Evolutionary conservation across 37 sponge, comb jelly and placozoan species (phyloP), one percentile per base, ranked within the genome.

Genomic region (Corticium candelabrum): DNA sequence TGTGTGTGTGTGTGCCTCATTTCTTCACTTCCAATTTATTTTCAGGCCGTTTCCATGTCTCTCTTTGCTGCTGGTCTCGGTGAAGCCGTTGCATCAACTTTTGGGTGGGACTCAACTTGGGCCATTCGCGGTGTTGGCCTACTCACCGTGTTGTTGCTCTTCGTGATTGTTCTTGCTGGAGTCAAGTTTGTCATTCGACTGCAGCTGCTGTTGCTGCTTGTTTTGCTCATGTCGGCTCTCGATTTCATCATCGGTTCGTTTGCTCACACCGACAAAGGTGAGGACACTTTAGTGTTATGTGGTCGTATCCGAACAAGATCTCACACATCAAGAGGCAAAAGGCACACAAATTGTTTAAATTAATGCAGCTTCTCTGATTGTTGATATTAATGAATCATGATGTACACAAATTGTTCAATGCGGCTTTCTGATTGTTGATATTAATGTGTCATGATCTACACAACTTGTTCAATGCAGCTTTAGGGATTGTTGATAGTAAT

Each of bases 231-330:
- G 3, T 74, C 84, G 37, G 84, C 79, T 34, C 79, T 83, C 40
- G 84, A 83, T 35, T 83, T 83, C 67, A 68, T 83, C 33, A 73
- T 83, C 7, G 84, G 84, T 7, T 79, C 77, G 32, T 80, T 40
- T 40, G 70, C 77, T 29, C 77, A 76, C 5, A 3, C 56, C 31
- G 43, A 81, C 35, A n/a, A 73, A 56, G 38, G 77, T 82, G 37
- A 40, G 41, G 41, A 15, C 27, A n/a, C 21, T 50, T 11, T 11
- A 50, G 21, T 50, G 62, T 50, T 50, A 21, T 50, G 62, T 21
- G 15, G n/a, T n/a, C n/a, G n/a, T n/a, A n/a, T n/a, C n/a, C n/a
- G n/a, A n/a, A n/a, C n/a, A n/a, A n/a, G n/a, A n/a, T n/a, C n/a
- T n/a, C n/a, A n/a, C n/a, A n/a, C n/a, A n/a, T n/a, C n/a, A n/a